These are phyloP conservation scores for Tinamus major DNA, from an alignment of 2,797 vertebrate genomes.

Conservation along the genomic window DNA sequence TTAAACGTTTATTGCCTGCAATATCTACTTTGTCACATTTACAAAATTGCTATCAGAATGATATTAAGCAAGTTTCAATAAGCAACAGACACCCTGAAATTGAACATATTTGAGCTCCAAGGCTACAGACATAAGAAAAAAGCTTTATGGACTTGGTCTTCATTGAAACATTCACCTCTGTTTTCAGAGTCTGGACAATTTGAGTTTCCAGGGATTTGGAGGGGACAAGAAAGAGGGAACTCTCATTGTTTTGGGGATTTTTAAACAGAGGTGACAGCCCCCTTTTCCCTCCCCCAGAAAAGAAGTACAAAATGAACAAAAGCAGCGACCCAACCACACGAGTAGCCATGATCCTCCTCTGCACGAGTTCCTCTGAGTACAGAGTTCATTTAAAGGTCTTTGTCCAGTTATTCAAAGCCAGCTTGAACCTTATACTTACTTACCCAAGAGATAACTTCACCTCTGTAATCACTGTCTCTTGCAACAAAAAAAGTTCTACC, in stretches of 20 bases:
- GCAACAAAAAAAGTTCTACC: background rate
- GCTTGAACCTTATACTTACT: conserved; percentile 8
- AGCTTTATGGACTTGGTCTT: background rate
- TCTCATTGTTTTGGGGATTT: background rate
- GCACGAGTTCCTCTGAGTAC: background rate
- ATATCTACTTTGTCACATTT: background rate
- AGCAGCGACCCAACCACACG: background rate
- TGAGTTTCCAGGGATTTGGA: background rate
- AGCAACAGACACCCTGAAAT: background rate
- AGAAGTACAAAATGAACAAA: background rate
- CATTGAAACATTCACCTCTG: background rate
- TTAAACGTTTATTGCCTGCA: background rate
- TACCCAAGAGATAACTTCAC: conserved; percentile 5
- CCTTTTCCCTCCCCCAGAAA: background rate
- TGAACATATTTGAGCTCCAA: background rate
- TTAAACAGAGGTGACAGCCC: background rate
- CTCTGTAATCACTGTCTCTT: background rate
- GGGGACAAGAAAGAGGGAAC: background rate
- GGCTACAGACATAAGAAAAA: background rate
- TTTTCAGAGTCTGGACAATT: background rate
- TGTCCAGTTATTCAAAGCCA: background rate
- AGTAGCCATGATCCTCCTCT: background rate
- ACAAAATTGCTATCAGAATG: background rate
- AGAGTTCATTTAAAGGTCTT: conserved; percentile 27
- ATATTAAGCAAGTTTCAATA: background rate